Percentiles rank a stretch among this genome's conserved stretches.
Evolutionary conservation across 2,113 vertebrate species (phyloP).

Genomic region (Rhinoptilus africanus): DNA sequence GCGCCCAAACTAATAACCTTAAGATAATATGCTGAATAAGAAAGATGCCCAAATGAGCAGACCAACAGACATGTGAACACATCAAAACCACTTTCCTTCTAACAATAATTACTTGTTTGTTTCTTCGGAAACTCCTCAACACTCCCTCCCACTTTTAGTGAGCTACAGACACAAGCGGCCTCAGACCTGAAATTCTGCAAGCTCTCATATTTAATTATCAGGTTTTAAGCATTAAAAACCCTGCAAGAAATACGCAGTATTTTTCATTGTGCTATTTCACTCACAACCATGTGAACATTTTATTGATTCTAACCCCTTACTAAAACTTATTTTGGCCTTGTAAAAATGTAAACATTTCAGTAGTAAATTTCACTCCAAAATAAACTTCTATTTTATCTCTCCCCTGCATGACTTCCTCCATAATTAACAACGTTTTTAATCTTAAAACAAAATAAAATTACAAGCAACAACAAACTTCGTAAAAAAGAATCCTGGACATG

Average conservation of each 20-base stretch:
- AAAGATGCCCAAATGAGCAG: slow-evolving; percentile 64
- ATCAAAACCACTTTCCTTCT: slow-evolving; percentile 62
- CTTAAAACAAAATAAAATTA: slow-evolving; percentile 50
- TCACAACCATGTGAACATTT: not conserved
- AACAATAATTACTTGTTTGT: slow-evolving; percentile 60
- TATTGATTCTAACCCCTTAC: slow-evolving; percentile 8
- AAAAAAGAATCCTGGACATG: not conserved
- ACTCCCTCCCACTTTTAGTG: not conserved
- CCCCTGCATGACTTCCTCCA: slow-evolving; percentile 51
- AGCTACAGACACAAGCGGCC: not conserved
- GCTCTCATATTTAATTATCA: slow-evolving; percentile 8
- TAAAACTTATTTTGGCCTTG: slow-evolving; percentile 31
- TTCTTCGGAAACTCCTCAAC: slow-evolving; percentile 47
- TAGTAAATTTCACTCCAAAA: slow-evolving; percentile 57
- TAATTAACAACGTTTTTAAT: slow-evolving; percentile 39
- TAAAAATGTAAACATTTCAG: slow-evolving; percentile 54
- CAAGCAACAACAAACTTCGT: not conserved
- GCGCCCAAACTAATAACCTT: slow-evolving; percentile 69
- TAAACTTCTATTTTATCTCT: slow-evolving; percentile 51
- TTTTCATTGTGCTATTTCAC: slow-evolving; percentile 13
- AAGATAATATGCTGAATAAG: slow-evolving; percentile 73
- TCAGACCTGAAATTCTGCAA: slow-evolving; percentile 16
- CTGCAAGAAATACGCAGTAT: not conserved
- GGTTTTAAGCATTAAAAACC: slow-evolving; percentile 29
- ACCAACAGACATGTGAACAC: slow-evolving; percentile 6